Evolutionary conservation across 64 coral and sea anemone species (phyloP).

Genomic region (Dendrophyllia cribrosa): DNA sequence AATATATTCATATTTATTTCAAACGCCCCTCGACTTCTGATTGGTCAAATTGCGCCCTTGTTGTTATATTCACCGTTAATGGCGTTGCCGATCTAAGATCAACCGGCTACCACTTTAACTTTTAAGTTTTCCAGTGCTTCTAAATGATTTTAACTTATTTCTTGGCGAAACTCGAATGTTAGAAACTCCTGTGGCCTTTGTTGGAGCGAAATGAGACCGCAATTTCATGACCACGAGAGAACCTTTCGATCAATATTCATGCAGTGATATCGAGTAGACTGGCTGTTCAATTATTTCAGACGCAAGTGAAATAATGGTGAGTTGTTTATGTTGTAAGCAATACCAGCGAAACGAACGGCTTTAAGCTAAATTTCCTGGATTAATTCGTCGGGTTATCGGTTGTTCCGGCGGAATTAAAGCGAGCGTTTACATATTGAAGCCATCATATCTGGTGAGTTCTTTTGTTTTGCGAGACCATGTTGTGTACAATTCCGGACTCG

Average conservation of each 20-base stretch:
- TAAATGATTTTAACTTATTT: background rate
- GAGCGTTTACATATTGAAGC: background rate
- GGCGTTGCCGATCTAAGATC: conserved; percentile 5
- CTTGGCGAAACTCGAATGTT: background rate
- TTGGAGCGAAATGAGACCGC: background rate
- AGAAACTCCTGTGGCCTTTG: no score
- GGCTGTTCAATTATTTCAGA: conserved; percentile 7
- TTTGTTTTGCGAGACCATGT: conserved; percentile 7
- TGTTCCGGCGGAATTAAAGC: background rate
- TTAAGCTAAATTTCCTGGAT: background rate
- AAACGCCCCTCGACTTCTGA: background rate
- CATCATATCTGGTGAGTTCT: background rate
- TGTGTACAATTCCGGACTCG: conserved; percentile 34
- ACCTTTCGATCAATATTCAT: background rate
- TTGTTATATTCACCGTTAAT: background rate
- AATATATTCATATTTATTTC: conserved; percentile 29
- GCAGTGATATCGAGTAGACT: no score
- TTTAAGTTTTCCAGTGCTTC: background rate
- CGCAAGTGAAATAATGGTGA: conserved; percentile 6
- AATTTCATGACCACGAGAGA: background rate
- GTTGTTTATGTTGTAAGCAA: background rate
- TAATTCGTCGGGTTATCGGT: background rate
- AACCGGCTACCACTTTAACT: background rate
- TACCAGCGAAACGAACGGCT: background rate
- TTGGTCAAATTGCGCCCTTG: conserved; percentile 11